Base-by-base conservation (phyloP, 2,888 invertebrate species). In the Acleris laterana region DNA sequence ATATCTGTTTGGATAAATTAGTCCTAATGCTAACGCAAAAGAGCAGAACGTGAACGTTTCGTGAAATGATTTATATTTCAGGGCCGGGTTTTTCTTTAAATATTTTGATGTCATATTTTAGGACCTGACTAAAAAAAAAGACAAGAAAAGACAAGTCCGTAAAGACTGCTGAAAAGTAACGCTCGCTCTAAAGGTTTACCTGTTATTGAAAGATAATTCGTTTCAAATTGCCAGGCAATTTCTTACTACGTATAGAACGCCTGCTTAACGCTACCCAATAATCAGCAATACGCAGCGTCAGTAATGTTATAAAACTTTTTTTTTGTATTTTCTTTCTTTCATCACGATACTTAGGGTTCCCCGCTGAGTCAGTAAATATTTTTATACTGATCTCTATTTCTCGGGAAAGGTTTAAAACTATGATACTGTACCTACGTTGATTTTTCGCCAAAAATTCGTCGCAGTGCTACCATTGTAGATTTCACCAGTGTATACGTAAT, bases 21-120 rank as follows among this genome's bases (percentile, higher is more conserved):
- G 77, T 32, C 82, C 80, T 13, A 85, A 68, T 1, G 84, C 86
- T 7, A 89, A 71, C 0, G 81, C 79, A 63, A 88, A 87, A 4
- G 87, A 77, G 63, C 88, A 88, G 17, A 81, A 68, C 32, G 77
- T 74, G 60, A 78, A 89, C 0, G 87, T 89, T 65, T 84, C 82
- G 56, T 85, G 74, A 32, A 89, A 89, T 0, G 72, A 68, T 73
- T 83, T 84, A 60, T 81, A 87, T 71, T 83, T 65, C 3, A 28
- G 1, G 9, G 3, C 17, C n/a, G 4, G 20, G 3, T 22, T 84
- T 46, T 68, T 51, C 16, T 44, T 64, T 25, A 5, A 52, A 11
- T 49, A 51, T 11, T 50, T 60, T 7, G 52, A 50, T 16, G 7
- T 63, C 56, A 64, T 63, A 69, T 68, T 11, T 53, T 6, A 20